A percentile compares a stretch with the other conserved stretches of the same genome.
These are phyloP conservation scores for Petrocephalus microphthalmus DNA, from an alignment of 2,113 vertebrate genomes.

Conservation along the genomic window DNA sequence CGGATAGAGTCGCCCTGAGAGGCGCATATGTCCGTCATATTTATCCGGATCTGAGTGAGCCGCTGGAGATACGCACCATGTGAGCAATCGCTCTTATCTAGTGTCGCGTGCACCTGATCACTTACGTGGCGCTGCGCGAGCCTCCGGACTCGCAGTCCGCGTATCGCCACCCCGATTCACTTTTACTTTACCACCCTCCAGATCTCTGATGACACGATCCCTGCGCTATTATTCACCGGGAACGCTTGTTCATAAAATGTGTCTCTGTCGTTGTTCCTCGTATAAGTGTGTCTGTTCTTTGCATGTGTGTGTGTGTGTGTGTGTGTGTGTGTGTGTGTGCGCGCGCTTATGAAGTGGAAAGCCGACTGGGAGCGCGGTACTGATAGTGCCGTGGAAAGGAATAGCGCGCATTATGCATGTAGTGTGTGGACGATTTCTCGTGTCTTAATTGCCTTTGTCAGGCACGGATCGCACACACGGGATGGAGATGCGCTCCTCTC, in stretches of 20 bases:
- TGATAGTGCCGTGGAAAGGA: not conserved
- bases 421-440: not conserved
- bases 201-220: not conserved
- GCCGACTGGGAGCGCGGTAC: not conserved
- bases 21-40: not conserved
- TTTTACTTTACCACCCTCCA: not conserved
- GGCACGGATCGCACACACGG: not conserved
- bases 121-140: not conserved
- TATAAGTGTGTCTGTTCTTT: not conserved
- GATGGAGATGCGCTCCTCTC: not conserved
- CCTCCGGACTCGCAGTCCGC: not conserved
- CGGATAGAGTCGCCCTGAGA: not conserved
- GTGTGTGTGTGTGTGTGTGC: no score
- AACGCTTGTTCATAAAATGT: not conserved
- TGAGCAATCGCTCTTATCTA: not conserved
- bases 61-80: not conserved
- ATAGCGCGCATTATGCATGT: not conserved
- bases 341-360: not conserved
- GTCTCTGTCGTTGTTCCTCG: not conserved
- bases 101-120: not conserved
- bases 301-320: no score
- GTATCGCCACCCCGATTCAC: not conserved
- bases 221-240: not conserved
- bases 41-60: not conserved
- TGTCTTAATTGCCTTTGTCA: not conserved